Evolutionary conservation across 2,113 vertebrate species (phyloP).

Genomic region (Nycticebus coucang): DNA sequence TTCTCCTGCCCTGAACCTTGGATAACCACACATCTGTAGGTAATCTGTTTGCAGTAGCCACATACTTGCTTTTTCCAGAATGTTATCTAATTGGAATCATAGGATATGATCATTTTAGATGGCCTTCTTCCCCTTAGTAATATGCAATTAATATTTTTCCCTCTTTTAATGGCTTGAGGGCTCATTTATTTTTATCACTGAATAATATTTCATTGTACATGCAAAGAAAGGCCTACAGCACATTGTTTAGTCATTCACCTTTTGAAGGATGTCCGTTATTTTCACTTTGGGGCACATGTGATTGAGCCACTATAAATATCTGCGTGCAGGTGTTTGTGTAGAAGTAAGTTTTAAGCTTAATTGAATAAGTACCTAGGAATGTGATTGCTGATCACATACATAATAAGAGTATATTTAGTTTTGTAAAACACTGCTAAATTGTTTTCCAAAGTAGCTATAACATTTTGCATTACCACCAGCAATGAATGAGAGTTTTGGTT

Average conservation of each 20-base stretch:
- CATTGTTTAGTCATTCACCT: background rate
- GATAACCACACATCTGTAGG: background rate
- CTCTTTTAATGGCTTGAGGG: background rate
- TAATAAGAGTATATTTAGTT: background rate
- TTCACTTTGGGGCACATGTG: background rate
- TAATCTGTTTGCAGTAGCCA: background rate
- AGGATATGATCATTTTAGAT: background rate
- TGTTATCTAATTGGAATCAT: background rate
- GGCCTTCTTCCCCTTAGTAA: background rate
- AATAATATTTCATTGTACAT: background rate
- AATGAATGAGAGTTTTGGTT: background rate
- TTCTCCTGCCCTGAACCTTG: background rate
- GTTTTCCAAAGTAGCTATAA: background rate
- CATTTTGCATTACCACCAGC: background rate
- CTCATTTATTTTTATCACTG: background rate
- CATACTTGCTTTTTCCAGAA: background rate
- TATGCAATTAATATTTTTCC: background rate
- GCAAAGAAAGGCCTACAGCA: background rate
- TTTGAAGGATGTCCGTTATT: background rate
- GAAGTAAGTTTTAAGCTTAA: background rate
- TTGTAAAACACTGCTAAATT: background rate
- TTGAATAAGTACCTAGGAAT: no score
- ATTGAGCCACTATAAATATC: background rate
- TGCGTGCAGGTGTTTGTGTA: background rate
- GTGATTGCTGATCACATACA: background rate